These are phyloP conservation scores for Dromaius novaehollandiae DNA, from an alignment of 2,113 vertebrate species.

Conservation along the genomic window DNA sequence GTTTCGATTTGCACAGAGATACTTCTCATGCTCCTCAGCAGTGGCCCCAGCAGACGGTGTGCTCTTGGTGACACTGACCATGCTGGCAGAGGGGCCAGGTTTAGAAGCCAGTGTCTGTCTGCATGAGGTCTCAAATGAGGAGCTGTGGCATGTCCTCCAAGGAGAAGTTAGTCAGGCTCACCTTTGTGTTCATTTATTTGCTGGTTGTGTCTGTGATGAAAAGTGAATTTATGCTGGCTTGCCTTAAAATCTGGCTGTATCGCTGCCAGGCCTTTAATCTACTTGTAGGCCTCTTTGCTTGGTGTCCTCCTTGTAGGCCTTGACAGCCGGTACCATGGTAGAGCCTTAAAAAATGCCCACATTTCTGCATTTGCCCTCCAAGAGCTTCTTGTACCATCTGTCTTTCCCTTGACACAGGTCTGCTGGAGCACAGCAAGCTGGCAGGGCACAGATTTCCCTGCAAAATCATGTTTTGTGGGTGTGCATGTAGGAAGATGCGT, in stretches of 20 bases:
- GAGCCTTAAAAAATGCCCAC: background rate
- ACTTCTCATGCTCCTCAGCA: background rate
- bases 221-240: background rate
- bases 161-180: background rate
- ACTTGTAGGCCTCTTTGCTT: background rate
- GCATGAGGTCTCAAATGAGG: background rate
- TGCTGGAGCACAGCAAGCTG: background rate
- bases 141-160: accelerated
- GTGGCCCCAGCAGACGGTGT: background rate
- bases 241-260: background rate
- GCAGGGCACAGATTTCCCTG: background rate
- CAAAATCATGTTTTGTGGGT: background rate
- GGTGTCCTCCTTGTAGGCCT: background rate
- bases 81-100: background rate
- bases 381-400: background rate
- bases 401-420: background rate
- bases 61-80: accelerated
- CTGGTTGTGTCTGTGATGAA: background rate
- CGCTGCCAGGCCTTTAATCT: background rate
- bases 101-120: background rate
- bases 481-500: accelerated
- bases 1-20: background rate
- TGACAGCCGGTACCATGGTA: background rate
- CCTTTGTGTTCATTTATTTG: background rate
- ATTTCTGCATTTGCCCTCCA: background rate